These are phyloP conservation scores for Saccostrea glomerata DNA, from an alignment of 1,140 invertebrate species.

Conservation along the genomic window DNA sequence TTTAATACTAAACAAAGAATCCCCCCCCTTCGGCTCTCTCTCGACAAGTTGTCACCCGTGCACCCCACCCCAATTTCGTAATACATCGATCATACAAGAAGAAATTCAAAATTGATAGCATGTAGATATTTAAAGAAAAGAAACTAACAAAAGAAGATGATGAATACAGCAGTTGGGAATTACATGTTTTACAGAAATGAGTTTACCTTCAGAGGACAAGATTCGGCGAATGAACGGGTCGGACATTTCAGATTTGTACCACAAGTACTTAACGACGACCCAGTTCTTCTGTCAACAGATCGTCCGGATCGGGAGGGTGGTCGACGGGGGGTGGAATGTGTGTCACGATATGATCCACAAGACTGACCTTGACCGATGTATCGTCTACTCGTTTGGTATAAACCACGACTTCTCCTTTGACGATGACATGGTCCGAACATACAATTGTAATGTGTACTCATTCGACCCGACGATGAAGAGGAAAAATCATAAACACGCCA, in stretches of 20 bases:
- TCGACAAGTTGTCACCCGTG: too few relatives aligned
- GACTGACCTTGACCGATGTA: background rate
- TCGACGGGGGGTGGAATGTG: constrained; percentile 47
- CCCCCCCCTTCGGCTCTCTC: too few relatives aligned
- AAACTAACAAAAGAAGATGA: too few relatives aligned
- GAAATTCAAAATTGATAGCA: too few relatives aligned
- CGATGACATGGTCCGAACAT: constrained; percentile 61
- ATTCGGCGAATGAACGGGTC: background rate
- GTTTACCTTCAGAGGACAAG: constrained; percentile 1
- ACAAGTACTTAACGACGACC: background rate
- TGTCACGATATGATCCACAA: constrained; percentile 42
- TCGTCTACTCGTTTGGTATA: constrained; percentile 61
- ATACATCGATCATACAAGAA: too few relatives aligned
- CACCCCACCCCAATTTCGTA: too few relatives aligned
- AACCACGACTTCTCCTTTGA: constrained; percentile 71
- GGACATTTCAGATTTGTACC: background rate
- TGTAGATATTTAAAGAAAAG: too few relatives aligned
- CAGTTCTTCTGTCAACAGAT: constrained; percentile 45
- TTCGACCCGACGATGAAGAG: constrained; percentile 66
- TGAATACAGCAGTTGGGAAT: too few relatives aligned
- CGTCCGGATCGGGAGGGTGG: constrained; percentile 19
- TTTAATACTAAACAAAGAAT: too few relatives aligned
- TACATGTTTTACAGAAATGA: background rate
- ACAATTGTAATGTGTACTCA: constrained; percentile 65
- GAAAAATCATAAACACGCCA: constrained; percentile 23